A percentile compares a stretch with the other conserved stretches of the same genome.
Evolutionary conservation across 2,797 vertebrate species (phyloP).

Genomic region (Enteromius afrohamiltoni): DNA sequence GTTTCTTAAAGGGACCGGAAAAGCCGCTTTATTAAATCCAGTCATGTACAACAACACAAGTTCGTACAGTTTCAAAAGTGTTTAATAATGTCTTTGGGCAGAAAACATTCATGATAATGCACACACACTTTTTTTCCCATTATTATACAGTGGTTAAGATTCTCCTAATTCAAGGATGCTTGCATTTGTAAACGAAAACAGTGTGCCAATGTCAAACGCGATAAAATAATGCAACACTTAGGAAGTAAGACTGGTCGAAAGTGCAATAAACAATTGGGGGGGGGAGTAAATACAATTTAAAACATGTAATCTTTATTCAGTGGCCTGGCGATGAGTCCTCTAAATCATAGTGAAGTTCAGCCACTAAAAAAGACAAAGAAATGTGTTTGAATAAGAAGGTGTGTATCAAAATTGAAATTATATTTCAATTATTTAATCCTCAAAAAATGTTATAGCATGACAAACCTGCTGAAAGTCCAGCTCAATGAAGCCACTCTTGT

Average conservation of each 20-base stretch:
- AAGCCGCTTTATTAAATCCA: background rate
- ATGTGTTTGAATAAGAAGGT: background rate
- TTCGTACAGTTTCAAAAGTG: background rate
- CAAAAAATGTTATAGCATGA: background rate
- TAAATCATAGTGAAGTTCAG: conserved; percentile 78
- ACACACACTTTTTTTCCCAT: background rate
- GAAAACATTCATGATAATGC: background rate
- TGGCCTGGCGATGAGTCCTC: conserved; percentile 22
- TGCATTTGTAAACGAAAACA: conserved; percentile 26
- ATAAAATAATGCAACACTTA: background rate
- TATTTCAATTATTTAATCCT: background rate
- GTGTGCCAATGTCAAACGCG: background rate
- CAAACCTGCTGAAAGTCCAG: conserved; percentile 73
- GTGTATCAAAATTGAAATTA: background rate
- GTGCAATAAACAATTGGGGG: background rate
- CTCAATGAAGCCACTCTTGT: conserved; percentile 72
- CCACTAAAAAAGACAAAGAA: conserved; percentile 70
- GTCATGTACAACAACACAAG: background rate
- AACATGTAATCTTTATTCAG: background rate
- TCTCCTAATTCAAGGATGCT: background rate
- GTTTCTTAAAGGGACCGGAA: conserved; percentile 20
- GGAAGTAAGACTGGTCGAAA: conserved; percentile 3
- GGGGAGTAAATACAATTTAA: background rate
- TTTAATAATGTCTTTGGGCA: conserved; percentile 33
- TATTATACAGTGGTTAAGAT: conserved; percentile 34